A percentile compares a stretch with the other conserved stretches of the same genome.
Evolutionary conservation across 2,113 vertebrate species (phyloP).

Genomic region (Zosterops pallidus): DNA sequence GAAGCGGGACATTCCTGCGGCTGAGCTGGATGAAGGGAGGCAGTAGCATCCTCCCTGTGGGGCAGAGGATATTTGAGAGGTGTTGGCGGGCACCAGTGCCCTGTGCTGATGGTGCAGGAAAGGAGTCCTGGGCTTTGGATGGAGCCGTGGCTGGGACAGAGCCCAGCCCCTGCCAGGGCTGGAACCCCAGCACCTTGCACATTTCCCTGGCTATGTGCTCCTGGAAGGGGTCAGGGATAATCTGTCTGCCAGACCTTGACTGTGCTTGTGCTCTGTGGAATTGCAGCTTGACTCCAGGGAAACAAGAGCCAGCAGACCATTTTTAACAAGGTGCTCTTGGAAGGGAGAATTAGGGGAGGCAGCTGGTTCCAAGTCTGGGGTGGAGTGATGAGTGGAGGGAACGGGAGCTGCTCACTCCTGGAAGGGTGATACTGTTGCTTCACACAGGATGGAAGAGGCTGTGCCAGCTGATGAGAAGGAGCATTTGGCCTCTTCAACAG

Average conservation of each 20-base stretch:
- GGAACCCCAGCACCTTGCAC: rapidly evolving
- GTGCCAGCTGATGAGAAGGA: neutral
- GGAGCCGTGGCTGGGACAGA: neutral
- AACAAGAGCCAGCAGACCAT: neutral
- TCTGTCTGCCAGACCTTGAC: neutral
- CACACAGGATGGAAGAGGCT: neutral
- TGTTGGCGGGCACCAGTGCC: neutral
- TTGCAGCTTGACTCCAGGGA: neutral
- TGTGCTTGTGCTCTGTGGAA: neutral
- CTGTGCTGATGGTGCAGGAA: neutral
- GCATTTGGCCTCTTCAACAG: neutral
- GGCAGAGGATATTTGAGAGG: neutral
- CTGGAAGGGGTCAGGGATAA: neutral
- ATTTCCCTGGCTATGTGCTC: neutral
- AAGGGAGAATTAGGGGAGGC: neutral
- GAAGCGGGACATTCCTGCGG: rapidly evolving
- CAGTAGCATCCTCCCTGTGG: rapidly evolving
- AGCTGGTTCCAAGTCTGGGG: rapidly evolving
- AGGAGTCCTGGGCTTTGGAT: neutral
- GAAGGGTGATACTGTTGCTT: neutral
- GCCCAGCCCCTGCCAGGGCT: neutral
- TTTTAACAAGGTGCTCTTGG: slow-evolving; percentile 6
- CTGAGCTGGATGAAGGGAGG: neutral
- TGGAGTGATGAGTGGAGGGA: neutral
- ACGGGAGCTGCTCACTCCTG: neutral